Base-by-base conservation (phyloP, 2,888 invertebrate genomes). In the Plebejus melissa region DNA sequence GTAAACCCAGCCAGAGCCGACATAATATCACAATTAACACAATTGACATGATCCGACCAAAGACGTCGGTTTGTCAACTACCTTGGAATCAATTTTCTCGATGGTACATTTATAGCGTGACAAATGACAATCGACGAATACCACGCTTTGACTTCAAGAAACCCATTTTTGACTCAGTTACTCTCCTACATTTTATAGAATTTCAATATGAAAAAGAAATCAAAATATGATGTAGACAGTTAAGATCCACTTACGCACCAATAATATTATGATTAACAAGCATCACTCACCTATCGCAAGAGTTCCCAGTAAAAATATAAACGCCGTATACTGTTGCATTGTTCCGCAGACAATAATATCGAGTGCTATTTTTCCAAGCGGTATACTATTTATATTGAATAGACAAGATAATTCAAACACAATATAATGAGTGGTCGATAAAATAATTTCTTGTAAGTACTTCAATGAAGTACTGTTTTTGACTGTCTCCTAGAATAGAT, bases 391-490 rank as follows among this genome's bases (percentile, higher is more conserved):
- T 72, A 72, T 72, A 72, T 32, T 28, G 28, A 6, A 3, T 13
- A 36, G 32, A 71, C 72, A 72, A 50, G 72, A 72, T 72, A 72
- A 16, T 54, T 22, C 4, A 46, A 71, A 72, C 72, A 6, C 3
- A 22, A 22, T 22, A 54, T 72, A 54, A 72, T 54, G n/a, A 72
- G 50, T 72, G 32, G 32, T 72, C 6, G 72, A 72, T 72, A 72
- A 71, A 46, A 32, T 16, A 16, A 72, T 46, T 72, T 32, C 54
- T 50, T 72, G 72, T 13, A 72, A 72, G 32, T 16, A 65, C 65
- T 65, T 65, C 4, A 65, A 32, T 65, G 65, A 36, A 65, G 65
- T 6, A 65, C 65, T 65, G 32, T 65, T 65, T 65, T 65, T 28
- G 65, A 65, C 32, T 16, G 32, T 22, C 32, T 65, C 32, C 65